Evolutionary conservation across 2,113 vertebrate genomes (phyloP), one percentile per base, ranked within the genome.

Genomic region (Triplophysa siluroides): DNA sequence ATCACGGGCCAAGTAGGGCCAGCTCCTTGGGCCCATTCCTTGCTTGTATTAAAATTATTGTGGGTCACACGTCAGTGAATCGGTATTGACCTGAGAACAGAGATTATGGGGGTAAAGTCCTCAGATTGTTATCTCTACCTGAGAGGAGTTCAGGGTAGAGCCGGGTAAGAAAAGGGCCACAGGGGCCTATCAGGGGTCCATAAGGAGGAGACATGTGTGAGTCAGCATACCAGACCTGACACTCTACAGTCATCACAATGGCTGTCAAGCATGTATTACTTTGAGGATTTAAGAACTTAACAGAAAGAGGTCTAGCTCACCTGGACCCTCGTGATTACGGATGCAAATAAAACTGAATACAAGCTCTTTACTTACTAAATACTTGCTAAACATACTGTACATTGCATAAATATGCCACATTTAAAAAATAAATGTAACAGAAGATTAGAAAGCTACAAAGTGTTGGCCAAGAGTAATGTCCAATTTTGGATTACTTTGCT

Each of bases 81-180:
- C 82, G 63, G 64, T 19, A 29, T 18, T 87, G 84, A 86, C 77
- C 85, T 72, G 26, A 41, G 77, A 86, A 73, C 69, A 61, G 33
- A 86, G 81, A 78, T 65, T 82, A 77, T 67, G n/a, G 21, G 78
- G 78, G 85, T 84, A 24, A 85, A 86, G 83, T 81, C 67, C 78
- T 63, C 76, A 61, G 83, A 88, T 88, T 70, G 71, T 84, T 88
- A 87, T 90, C 84, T 87, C 19, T 73, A 73, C 61, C 45, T 83
- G 83, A 80, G 67, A 68, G 70, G 69, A 81, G 12, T 74, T 62
- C 23, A 81, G 73, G 77, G 80, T 76, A 29, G 54, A 61, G 61
- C 16, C 12, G 63, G 41, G 75, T 68, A 61, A 56, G 33, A 50
- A 26, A 73, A 38, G 21, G n/a, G 56, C 78, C 41, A 21, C 12